Evolutionary conservation across 2,113 vertebrate species (phyloP).

Genomic region (Epinephelus fuscoguttatus): DNA sequence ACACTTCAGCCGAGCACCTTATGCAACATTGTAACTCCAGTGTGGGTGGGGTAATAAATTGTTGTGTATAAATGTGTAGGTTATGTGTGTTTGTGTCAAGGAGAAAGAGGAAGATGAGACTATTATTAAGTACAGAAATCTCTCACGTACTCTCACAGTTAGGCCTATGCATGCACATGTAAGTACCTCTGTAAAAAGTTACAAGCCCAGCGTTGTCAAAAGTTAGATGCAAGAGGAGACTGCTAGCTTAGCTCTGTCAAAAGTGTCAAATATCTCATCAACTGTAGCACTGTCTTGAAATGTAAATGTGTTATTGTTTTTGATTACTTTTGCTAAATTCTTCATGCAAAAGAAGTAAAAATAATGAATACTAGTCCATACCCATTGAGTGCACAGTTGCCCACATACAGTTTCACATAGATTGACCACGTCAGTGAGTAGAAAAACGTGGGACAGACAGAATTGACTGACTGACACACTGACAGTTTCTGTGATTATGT

Average conservation of each 20-base stretch:
- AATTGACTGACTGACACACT: too few species aligned
- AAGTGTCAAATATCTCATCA: not conserved
- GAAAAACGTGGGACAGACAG: too few species aligned
- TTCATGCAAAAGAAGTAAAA: too few species aligned
- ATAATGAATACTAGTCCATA: too few species aligned
- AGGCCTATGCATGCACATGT: not conserved
- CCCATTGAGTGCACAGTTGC: too few species aligned
- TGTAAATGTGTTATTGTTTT: not conserved
- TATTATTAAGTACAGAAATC: not conserved
- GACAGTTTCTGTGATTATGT: too few species aligned
- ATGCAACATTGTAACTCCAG: not conserved
- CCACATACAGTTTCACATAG: too few species aligned
- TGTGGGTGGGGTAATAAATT: not conserved
- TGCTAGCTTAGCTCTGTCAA: too few species aligned
- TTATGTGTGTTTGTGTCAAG: constrained; percentile 1
- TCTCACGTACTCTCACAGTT: not conserved
- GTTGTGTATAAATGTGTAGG: not conserved
- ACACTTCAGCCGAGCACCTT: not conserved
- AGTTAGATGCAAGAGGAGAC: not conserved
- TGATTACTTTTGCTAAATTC: too few species aligned
- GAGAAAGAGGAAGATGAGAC: not conserved
- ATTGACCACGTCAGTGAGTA: too few species aligned
- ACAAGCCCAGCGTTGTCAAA: too few species aligned
- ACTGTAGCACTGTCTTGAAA: not conserved
- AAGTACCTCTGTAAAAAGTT: not conserved